These are phyloP conservation scores for Conops quadrifasciatus DNA, from an alignment of 2,888 invertebrate species.

Conservation along the genomic window DNA sequence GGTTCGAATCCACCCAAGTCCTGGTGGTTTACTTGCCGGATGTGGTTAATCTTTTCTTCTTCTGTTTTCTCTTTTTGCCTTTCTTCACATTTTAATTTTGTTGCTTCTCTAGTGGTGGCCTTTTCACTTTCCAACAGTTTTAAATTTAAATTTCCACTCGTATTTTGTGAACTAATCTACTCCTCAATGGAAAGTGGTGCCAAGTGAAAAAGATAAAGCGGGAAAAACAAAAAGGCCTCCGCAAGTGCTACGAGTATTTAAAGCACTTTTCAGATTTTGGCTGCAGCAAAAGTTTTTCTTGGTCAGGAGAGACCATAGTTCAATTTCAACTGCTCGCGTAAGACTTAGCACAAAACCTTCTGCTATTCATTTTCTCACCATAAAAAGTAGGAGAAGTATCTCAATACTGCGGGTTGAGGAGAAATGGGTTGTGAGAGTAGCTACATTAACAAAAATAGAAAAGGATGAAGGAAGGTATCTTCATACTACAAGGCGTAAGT, in stretches of 20 bases:
- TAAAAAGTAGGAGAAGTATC: background rate
- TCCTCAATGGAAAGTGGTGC: conserved; percentile 2
- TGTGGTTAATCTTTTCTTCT: background rate
- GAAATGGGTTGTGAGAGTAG: background rate
- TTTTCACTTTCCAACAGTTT: conserved; percentile 14
- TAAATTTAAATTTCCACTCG: background rate
- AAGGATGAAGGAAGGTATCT: no score
- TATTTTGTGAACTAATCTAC: conserved; percentile 1
- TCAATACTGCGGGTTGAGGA: background rate
- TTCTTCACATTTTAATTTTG: background rate
- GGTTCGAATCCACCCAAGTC: background rate
- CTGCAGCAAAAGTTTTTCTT: background rate
- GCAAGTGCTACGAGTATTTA: background rate
- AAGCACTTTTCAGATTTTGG: background rate
- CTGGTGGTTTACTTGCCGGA: background rate
- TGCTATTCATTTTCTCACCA: conserved; percentile 1
- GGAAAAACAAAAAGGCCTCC: background rate
- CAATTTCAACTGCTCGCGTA: background rate
- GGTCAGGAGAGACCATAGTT: background rate
- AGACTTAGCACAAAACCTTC: background rate
- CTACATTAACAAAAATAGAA: no score
- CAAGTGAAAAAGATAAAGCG: background rate
- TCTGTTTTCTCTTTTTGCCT: conserved; percentile 3
- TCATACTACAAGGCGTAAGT: no score
- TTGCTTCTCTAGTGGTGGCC: background rate